Evolutionary conservation across 2,113 vertebrate genomes (phyloP).

Genomic region (Eurystomus gularis): DNA sequence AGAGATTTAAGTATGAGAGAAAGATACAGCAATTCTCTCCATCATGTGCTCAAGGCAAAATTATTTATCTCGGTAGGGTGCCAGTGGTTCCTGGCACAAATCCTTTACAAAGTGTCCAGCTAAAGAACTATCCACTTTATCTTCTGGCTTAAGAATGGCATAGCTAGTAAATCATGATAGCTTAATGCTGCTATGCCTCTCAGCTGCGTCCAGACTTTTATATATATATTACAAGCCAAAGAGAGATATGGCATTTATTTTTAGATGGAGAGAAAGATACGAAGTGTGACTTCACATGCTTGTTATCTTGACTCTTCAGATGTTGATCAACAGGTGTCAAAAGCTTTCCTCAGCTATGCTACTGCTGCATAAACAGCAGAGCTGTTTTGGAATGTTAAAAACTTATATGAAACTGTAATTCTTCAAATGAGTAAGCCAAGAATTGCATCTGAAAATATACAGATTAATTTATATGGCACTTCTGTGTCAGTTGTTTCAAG

Average conservation of each 20-base stretch:
- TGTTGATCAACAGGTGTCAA: not conserved
- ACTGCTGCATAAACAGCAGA: not conserved
- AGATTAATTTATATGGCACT: not conserved
- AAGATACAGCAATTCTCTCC: not conserved
- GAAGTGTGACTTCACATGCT: slow-evolving; percentile 29
- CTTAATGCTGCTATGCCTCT: not conserved
- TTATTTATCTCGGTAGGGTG: not conserved
- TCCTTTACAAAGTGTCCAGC: not conserved
- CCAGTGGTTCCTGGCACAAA: not conserved
- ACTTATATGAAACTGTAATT: not conserved
- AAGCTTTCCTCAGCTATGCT: not conserved
- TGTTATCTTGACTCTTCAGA: not conserved
- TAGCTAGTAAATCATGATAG: not conserved
- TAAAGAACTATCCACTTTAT: not conserved
- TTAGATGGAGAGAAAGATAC: not conserved
- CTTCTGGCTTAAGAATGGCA: slow-evolving; percentile 1
- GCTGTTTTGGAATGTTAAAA: not conserved
- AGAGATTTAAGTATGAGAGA: not conserved
- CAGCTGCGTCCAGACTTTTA: not conserved
- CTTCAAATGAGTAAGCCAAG: not conserved
- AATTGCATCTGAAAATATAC: not conserved
- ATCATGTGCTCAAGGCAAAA: fast-evolving
- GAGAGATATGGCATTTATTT: not conserved
- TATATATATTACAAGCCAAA: not conserved
- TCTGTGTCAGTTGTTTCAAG: not conserved